Evolutionary conservation across 2,888 invertebrate genomes (phyloP), one percentile per base, ranked within the genome.

Genomic region (Apamea crenata): DNA sequence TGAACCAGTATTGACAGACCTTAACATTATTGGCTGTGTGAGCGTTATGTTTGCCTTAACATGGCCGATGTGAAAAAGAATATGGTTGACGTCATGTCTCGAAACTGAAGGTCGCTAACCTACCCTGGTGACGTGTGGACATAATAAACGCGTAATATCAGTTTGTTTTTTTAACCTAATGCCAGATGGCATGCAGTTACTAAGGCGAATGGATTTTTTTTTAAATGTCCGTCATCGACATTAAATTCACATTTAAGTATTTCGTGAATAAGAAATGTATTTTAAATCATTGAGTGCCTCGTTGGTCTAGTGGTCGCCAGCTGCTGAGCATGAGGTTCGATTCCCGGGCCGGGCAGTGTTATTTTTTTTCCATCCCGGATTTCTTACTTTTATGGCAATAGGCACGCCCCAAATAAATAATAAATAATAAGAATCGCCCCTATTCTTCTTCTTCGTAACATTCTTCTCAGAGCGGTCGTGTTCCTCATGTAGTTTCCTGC

Each of bases 81-180:
- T 85, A 82, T 65, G 70, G 74, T 29, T 89, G 87, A 89, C 89
- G 87, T 87, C 85, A 87, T 56, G 47, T 36, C 59, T 32, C 56
- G 8, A 50, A 77, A 74, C 21, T 65, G 53, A 84, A 83, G 84
- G 84, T 72, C 71, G 36, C 36, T 68, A 44, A 73, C 66, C 83
- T 70, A 83, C 84, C 50, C 78, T 68, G 36, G 21, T 68, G 67
- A 25, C 66, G 67, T 59, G 63, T 53, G 36, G 36, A 53, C 44
- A 16, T 69, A 40, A 63, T 25, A 25, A 56, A 40, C 47, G 56
- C 32, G 44, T 50, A 59, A 40, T 65, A 40, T 14, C 7, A 36
- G 6, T 2, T 50, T 47, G 25, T 50, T 61, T 81, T 50, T 81
- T 74, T n/a, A 14, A 80, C 18, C 1, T 47, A 0, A n/a, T 56